phyloP scores from a whole-genome alignment of 2,113 vertebrate genomes.

The Muntiacus muntjak region DNA sequence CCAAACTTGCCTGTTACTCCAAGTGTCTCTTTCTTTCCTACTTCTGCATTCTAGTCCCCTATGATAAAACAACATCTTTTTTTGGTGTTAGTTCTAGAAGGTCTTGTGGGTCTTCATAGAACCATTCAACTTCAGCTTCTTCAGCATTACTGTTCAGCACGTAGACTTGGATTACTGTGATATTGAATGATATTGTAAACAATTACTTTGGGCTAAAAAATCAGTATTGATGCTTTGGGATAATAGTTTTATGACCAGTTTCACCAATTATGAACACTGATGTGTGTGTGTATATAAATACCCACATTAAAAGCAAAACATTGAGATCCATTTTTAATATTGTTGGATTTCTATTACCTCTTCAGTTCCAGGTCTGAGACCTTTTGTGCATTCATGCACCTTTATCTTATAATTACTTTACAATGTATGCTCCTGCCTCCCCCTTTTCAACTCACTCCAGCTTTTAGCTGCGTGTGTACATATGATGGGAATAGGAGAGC shows the following conservation, averaged over 20 bases:
- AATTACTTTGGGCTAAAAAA: too few species aligned
- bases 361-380: not conserved
- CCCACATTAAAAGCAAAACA: not conserved
- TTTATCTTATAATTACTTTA: not conserved
- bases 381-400: not conserved
- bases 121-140: not conserved
- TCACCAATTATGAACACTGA: too few species aligned
- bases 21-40: not conserved
- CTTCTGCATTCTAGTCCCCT: not conserved
- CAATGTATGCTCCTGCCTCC: not conserved
- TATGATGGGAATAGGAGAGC: not conserved
- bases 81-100: not conserved
- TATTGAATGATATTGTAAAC: not conserved
- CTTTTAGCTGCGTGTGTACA: not conserved
- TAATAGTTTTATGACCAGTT: too few species aligned
- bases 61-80: not conserved
- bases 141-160: rapidly evolving
- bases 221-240: too few species aligned
- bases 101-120: not conserved
- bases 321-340: not conserved
- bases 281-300: too few species aligned
- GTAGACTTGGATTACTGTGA: not conserved
- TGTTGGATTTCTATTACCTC: not conserved
- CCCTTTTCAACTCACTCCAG: not conserved
- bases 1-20: not conserved